These are phyloP conservation scores for Hyles euphorbiae DNA, from an alignment of 1,140 invertebrate genomes.

Conservation along the genomic window DNA sequence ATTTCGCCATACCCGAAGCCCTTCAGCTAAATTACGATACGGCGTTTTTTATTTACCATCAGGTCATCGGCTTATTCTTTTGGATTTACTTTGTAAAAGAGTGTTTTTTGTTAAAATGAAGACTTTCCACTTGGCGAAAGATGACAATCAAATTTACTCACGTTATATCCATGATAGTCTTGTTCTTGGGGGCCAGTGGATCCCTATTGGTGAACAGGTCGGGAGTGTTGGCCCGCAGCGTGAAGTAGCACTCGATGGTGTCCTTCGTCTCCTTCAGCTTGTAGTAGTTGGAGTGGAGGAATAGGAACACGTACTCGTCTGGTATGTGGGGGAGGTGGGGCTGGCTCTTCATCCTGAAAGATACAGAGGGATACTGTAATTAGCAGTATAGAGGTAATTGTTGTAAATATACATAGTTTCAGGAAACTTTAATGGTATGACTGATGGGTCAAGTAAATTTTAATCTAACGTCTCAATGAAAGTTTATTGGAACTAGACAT, in stretches of 20 bases:
- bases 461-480: no score
- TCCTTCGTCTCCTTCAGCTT: slow-evolving; percentile 76
- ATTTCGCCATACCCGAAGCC: no score
- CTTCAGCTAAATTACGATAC: no score
- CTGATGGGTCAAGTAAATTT: no score
- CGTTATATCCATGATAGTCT: slow-evolving; percentile 73
- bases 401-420: no score
- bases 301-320: slow-evolving; percentile 77
- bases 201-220: slow-evolving; percentile 76
- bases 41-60: no score
- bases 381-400: neutral
- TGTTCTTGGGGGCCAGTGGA: slow-evolving; percentile 64
- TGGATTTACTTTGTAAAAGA: no score
- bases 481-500: no score
- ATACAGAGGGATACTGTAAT: slow-evolving; percentile 10
- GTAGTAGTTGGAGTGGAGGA: slow-evolving; percentile 78
- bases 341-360: slow-evolving; percentile 76
- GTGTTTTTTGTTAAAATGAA: no score
- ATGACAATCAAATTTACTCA: slow-evolving; percentile 40
- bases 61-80: no score
- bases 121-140: no score
- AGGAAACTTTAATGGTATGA: no score
- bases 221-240: slow-evolving; percentile 71
- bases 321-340: slow-evolving; percentile 76
- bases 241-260: slow-evolving; percentile 78